Evolutionary conservation across 2,113 vertebrate genomes (phyloP).

Genomic region (Stictonetta naevosa): DNA sequence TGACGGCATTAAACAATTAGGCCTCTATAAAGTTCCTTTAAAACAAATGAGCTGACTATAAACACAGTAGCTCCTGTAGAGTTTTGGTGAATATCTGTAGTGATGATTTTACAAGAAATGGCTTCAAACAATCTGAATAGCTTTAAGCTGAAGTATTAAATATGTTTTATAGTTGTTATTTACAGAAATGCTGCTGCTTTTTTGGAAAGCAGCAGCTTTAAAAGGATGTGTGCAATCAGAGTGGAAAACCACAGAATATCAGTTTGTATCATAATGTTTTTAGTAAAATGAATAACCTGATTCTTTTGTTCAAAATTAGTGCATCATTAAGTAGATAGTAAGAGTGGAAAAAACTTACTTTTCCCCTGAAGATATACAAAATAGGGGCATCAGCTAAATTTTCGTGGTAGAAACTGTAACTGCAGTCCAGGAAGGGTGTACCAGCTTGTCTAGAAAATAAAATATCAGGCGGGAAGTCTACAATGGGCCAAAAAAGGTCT

Average conservation of each 20-base stretch:
- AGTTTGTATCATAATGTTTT: not conserved
- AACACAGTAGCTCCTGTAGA: not conserved
- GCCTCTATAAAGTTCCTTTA: not conserved
- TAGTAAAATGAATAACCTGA: not conserved
- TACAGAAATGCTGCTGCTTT: not conserved
- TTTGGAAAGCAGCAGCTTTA: not conserved
- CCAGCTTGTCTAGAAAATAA: not conserved
- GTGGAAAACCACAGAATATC: not conserved
- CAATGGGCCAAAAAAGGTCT: not conserved
- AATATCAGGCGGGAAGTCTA: not conserved
- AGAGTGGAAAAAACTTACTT: not conserved
- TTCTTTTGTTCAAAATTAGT: not conserved
- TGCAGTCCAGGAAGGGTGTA: not conserved
- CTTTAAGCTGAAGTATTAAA: not conserved
- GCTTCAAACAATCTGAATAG: not conserved
- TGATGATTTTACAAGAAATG: not conserved
- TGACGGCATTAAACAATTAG: not conserved
- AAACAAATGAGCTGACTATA: not conserved
- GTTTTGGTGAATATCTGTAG: not conserved
- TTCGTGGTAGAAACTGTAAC: not conserved
- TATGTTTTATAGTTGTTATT: not conserved
- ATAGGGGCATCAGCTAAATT: not conserved
- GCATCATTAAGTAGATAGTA: not conserved
- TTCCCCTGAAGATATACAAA: not conserved
- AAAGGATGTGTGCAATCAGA: not conserved